Conservation (phyloP, 2,888 invertebrate species). For the Epiperipatus broadwayi region DNA sequence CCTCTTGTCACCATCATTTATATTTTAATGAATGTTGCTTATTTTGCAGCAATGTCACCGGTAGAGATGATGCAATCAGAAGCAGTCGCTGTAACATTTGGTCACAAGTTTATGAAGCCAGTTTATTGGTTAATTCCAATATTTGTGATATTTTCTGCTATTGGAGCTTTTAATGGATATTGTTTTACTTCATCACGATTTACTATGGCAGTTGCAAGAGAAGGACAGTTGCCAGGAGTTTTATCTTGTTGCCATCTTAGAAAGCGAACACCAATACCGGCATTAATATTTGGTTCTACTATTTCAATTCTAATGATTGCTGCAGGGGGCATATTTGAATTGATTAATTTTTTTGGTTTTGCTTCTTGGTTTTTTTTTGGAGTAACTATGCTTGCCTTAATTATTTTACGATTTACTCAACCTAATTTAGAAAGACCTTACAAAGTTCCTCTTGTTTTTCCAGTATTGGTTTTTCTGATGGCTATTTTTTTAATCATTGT, state of each 20-base stretch:
- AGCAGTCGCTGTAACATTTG: conserved; percentile 27
- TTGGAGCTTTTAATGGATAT: conserved; percentile 12
- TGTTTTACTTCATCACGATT: conserved; percentile 13
- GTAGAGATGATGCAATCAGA: conserved; percentile 23
- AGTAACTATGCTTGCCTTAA: conserved; percentile 23
- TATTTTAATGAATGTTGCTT: conserved; percentile 26
- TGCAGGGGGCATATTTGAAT: conserved; percentile 23
- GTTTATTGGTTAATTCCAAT: conserved; percentile 11
- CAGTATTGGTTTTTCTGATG: too few species aligned
- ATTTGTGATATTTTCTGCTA: conserved; percentile 10
- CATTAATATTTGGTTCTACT: conserved; percentile 23
- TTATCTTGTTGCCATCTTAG: conserved; percentile 19
- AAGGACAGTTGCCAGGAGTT: conserved; percentile 18
- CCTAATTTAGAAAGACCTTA: too few species aligned
- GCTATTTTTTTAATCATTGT: too few species aligned
- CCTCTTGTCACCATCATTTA: conserved; percentile 28
- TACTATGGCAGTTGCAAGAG: conserved; percentile 18
- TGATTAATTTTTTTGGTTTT: conserved; percentile 28
- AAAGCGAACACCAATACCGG: conserved; percentile 20
- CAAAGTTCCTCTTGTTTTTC: too few species aligned
- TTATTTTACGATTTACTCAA: conserved; percentile 24
- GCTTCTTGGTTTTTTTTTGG: conserved; percentile 29
- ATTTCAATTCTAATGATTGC: conserved; percentile 23
- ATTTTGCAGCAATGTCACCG: conserved; percentile 26
- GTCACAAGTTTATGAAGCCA: conserved; percentile 1